Conservation (phyloP, 1,140 invertebrate species). For the Drosophila murphyi region DNA sequence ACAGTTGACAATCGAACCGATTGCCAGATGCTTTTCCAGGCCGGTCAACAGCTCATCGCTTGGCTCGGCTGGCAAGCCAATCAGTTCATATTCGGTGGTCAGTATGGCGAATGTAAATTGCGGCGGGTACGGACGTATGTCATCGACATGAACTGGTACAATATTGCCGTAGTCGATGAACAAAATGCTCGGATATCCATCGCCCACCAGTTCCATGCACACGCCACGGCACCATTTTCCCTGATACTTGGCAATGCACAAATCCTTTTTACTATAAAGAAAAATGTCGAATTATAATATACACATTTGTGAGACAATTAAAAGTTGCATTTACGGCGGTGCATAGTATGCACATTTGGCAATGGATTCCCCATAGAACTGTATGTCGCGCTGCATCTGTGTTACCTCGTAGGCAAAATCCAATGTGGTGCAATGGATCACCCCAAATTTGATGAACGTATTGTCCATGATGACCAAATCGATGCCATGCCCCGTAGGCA, state of each 20-base stretch:
- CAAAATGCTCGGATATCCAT: slow-evolving; percentile 77
- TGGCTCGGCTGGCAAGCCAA: slow-evolving; percentile 39
- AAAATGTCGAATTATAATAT: background rate
- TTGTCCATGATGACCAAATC: slow-evolving; percentile 76
- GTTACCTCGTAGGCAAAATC: slow-evolving; percentile 59
- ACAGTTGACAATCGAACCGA: slow-evolving; percentile 51
- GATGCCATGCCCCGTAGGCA: slow-evolving; percentile 59
- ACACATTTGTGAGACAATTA: background rate
- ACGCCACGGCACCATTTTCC: slow-evolving; percentile 74
- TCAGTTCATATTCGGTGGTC: slow-evolving; percentile 60
- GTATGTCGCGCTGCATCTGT: slow-evolving; percentile 64
- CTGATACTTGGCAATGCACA: slow-evolving; percentile 73
- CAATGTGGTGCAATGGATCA: slow-evolving; percentile 64
- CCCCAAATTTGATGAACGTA: slow-evolving; percentile 49
- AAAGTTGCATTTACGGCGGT: slow-evolving; percentile 49
- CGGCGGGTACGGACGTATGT: slow-evolving; percentile 70
- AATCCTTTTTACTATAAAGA: slow-evolving; percentile 45
- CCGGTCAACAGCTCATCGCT: slow-evolving; percentile 30
- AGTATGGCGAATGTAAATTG: slow-evolving; percentile 68
- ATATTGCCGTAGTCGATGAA: slow-evolving; percentile 81
- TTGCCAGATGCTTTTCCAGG: slow-evolving; percentile 41
- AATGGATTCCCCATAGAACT: slow-evolving; percentile 59
- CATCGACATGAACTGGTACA: slow-evolving; percentile 41
- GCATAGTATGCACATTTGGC: slow-evolving; percentile 41
- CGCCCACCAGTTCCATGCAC: slow-evolving; percentile 74